Base-by-base conservation (phyloP, 64 coral and sea anemone species). In the Pocillopora damicornis region DNA sequence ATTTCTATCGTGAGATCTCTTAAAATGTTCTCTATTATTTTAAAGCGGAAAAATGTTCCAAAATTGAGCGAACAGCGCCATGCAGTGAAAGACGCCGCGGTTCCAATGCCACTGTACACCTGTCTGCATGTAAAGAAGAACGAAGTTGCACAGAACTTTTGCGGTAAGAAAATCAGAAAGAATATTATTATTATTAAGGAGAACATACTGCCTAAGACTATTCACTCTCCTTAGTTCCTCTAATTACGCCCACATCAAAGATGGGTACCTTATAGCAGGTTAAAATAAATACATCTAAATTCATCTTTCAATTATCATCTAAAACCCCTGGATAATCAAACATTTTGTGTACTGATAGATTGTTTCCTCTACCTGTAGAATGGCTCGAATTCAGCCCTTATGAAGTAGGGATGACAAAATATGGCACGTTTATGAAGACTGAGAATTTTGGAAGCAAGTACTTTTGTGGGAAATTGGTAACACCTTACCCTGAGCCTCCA, bases 51-150 rank as follows among this genome's bases (percentile, higher is more conserved):
- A 59, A 18, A 60, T 11, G 20, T 59, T 59, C 82, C 94, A 22
- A 79, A 36, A 56, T 77, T 95, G 16, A 86, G 90, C 20, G 75
- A 89, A 15, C 94, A 95, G 34, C 84, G 64, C 18, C 35, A 80
- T 13, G 87, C 75, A 36, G 25, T 95, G 13, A 45, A 89, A 72
- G 66, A 92, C 11, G 94, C 80, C 23, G 20, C 23, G 12, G 25
- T 61, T 26, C 90, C 94, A 4, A 30, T 95, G 18, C 94, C 94
- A 13, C 61, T 95, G 4, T 89, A 86, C 15, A 87, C 94, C 1
- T 92, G 94, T 66, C 68, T 95, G 25, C 90, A 89, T 64, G 94
- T 95, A 4, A 89, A 92, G 59, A 92, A 92, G 35, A 87, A 86
- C 59, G 69, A 92, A 7, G 71, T 86, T 35, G 94, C 94, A 1